phyloP scores from a whole-genome alignment of 1,140 invertebrate genomes.

The Pseudomyrmex gracilis region DNA sequence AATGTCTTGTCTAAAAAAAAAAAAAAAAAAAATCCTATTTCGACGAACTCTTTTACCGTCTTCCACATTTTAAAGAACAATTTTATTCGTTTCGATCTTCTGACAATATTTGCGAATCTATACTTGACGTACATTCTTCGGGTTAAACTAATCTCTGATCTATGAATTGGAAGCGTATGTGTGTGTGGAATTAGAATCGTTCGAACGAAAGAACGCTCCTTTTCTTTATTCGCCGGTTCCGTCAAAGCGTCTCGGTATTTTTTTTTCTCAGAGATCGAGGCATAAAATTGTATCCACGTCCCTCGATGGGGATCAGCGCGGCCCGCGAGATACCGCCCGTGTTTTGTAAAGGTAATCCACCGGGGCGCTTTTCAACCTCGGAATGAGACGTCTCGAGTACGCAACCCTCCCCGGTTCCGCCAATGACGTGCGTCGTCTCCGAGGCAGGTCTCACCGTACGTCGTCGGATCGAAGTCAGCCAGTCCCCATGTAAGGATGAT shows the following conservation, averaged over 20 bases:
- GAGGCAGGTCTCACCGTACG: background rate
- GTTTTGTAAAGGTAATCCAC: slow-evolving; percentile 74
- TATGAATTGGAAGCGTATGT: slow-evolving; percentile 12
- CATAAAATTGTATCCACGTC: slow-evolving; percentile 69
- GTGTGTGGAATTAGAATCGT: slow-evolving; percentile 13
- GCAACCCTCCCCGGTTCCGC: background rate
- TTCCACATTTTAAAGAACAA: background rate
- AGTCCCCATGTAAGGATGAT: slow-evolving; percentile 36
- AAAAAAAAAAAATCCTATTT: slow-evolving; percentile 12
- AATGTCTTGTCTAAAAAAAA: background rate
- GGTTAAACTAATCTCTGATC: slow-evolving; percentile 53
- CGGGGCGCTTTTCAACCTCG: slow-evolving; percentile 68
- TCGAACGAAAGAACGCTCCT: slow-evolving; percentile 36
- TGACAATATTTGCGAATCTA: slow-evolving; percentile 54
- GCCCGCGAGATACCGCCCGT: slow-evolving; percentile 54
- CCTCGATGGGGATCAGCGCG: slow-evolving; percentile 51
- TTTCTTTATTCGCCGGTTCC: background rate
- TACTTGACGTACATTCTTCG: slow-evolving; percentile 65
- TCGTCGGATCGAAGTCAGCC: slow-evolving; percentile 27
- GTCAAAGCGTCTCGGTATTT: slow-evolving; percentile 40
- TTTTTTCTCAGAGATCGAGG: slow-evolving; percentile 31
- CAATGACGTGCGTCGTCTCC: slow-evolving; percentile 21
- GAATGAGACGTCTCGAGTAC: slow-evolving; percentile 71
- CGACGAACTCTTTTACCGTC: background rate
- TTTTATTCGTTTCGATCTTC: slow-evolving; percentile 17